Evolutionary conservation across 2,797 vertebrate genomes (phyloP).

Genomic region (Euphonia xanthogaster): DNA sequence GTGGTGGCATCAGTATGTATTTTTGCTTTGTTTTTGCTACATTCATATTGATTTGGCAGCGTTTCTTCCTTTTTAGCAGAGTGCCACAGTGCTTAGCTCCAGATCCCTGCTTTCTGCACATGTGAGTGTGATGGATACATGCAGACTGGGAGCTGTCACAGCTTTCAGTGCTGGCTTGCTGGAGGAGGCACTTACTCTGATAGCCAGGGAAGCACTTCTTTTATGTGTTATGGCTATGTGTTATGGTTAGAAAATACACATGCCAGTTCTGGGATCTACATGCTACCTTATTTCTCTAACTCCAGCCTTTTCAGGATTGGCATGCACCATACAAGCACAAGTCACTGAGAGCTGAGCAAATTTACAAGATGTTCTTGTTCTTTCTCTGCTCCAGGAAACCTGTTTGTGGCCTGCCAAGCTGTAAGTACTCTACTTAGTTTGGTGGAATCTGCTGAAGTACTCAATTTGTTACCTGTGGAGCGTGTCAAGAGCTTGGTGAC

Average conservation of each 20-base stretch:
- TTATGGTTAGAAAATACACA: background rate
- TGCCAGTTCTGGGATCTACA: background rate
- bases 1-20: background rate
- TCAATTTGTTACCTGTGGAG: constrained; percentile 83
- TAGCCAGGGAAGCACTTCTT: background rate
- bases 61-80: background rate
- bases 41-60: background rate
- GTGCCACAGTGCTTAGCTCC: background rate
- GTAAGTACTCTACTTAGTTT: constrained; percentile 90
- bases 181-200: background rate
- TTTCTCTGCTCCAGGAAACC: constrained; percentile 75
- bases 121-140: background rate
- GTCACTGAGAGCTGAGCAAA: constrained; percentile 13
- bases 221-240: background rate
- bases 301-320: background rate
- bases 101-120: background rate
- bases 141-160: background rate
- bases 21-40: background rate
- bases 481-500: constrained; percentile 81
- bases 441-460: constrained; percentile 84
- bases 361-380: constrained; percentile 40
- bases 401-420: constrained; percentile 91
- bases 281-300: background rate
- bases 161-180: background rate
- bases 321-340: background rate